Evolutionary conservation across 2,797 vertebrate genomes (phyloP).

Genomic region (Lutjanus campechanus): DNA sequence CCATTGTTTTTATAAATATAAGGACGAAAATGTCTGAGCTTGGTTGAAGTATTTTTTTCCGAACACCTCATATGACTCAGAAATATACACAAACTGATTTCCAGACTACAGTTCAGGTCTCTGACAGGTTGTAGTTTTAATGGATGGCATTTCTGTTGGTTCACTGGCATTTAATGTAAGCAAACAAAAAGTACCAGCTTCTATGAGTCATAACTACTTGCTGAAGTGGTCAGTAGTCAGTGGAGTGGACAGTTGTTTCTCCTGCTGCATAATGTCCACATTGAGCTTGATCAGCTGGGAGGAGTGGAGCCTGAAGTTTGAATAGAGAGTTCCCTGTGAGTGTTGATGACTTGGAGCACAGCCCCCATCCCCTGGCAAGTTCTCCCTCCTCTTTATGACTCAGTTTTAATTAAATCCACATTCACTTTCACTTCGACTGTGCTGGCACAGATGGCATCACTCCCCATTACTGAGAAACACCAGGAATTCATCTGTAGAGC

Average conservation of each 20-base stretch:
- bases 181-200: neutral
- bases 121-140: neutral
- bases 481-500: conserved; percentile 40
- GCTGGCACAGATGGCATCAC: conserved; percentile 66
- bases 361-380: conserved; percentile 78
- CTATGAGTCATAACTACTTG: neutral
- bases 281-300: conserved; percentile 62
- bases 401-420: conserved; percentile 86
- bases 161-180: neutral
- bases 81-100: conserved; percentile 23
- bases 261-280: conserved; percentile 22
- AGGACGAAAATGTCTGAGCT: conserved; percentile 9
- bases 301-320: conserved; percentile 9
- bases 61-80: neutral
- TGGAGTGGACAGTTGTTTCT: neutral
- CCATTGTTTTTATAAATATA: neutral
- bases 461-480: conserved; percentile 56
- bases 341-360: conserved; percentile 81
- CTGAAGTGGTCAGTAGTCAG: neutral
- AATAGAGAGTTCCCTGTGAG: conserved; percentile 49
- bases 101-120: neutral
- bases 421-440: conserved; percentile 68
- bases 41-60: neutral
- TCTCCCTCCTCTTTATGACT: conserved; percentile 77
- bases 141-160: neutral